Evolutionary conservation across 2,113 vertebrate species (phyloP), one percentile per base, ranked within the genome.

Genomic region (Garra rufa): DNA sequence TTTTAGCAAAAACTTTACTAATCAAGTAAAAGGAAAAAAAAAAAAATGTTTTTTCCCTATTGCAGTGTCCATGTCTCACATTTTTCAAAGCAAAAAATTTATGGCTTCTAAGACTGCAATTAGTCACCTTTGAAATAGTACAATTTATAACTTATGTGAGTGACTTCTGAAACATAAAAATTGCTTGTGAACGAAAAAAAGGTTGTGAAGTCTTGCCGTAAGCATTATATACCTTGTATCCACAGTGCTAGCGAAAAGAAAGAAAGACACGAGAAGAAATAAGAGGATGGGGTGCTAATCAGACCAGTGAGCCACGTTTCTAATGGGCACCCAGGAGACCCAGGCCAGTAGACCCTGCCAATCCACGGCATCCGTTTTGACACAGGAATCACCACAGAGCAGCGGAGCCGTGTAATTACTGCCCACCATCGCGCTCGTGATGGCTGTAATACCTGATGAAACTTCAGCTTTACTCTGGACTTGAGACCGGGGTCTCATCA

Each of bases 301-400:
- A 87, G 83, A 87, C 83, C 63, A n/a, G 73, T 61, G 30, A 84
- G 85, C 73, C 83, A 77, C 14, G 6, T 57, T 89, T 78, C 87
- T 90, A 92, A 91, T 91, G 86, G 89, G 84, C 85, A 87, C 88
- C 89, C 89, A 76, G 69, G 91, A 91, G 92, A 92, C 88, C 63
- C 1, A 26, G 21, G 85, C 84, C 59, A 83, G 82, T 50, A 28
- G 70, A 81, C 70, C 82, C 85, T 89, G 85, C 89, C 82, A 89
- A 88, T 88, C 86, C 83, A 75, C 80, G 1, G 17, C 71, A 67
- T 81, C 81, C 87, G 76, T 84, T 81, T 61, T 86, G 88, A 91
- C 87, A 90, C 67, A 43, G 86, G 87, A 85, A 80, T 90, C 81
- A 87, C 85, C 57, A 79, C 41, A 44, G 67, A 30, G 84, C 48